These are phyloP conservation scores for Tricholauxania praeusta DNA, from an alignment of 2,888 invertebrate genomes.

Conservation along the genomic window DNA sequence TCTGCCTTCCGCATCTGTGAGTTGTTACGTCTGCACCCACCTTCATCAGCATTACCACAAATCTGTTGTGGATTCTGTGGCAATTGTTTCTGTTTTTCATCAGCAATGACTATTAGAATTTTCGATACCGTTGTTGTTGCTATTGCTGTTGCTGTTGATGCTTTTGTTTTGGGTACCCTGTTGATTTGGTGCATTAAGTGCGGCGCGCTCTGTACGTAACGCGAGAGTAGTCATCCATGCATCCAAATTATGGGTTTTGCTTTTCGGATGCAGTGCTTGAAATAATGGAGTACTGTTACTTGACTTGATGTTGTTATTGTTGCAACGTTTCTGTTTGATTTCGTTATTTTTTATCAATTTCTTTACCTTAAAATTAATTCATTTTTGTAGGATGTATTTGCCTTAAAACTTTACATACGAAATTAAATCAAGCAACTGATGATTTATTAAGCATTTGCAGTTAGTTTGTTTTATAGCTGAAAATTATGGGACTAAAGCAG, in stretches of 20 bases:
- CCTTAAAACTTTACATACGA: too few relatives aligned
- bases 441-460: too few relatives aligned
- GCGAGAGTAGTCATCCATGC: neutral
- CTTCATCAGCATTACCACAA: neutral
- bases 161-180: slow-evolving; percentile 6
- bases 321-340: neutral
- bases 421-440: too few relatives aligned
- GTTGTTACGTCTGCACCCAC: slow-evolving; percentile 4
- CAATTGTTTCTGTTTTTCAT: slow-evolving; percentile 22
- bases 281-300: slow-evolving; percentile 1
- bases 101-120: slow-evolving; percentile 20
- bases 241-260: slow-evolving; percentile 20
- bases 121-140: neutral
- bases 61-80: slow-evolving; percentile 4
- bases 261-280: slow-evolving; percentile 7
- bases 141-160: neutral
- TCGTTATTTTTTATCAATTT: neutral
- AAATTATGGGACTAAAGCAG: too few relatives aligned
- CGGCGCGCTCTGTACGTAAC: neutral
- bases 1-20: neutral
- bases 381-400: neutral
- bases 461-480: too few relatives aligned
- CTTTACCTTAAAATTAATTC: neutral
- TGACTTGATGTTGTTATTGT: neutral
- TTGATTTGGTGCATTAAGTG: slow-evolving; percentile 11